Evolutionary conservation across 2,888 invertebrate genomes (phyloP).

Genomic region (Cosmopolites sordidus): DNA sequence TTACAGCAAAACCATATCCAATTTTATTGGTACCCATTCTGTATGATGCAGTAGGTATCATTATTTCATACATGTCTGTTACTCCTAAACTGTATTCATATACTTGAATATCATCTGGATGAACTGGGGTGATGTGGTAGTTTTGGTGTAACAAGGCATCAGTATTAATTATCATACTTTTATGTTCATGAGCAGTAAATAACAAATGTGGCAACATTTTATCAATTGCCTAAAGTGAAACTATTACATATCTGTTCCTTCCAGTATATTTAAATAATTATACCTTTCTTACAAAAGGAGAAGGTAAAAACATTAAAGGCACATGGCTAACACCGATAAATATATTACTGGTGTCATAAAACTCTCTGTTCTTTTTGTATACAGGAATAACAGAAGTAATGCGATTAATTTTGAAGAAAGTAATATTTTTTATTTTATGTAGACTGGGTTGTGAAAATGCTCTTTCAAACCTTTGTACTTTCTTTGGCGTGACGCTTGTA

Average conservation of each 20-base stretch:
- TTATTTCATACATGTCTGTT: conserved; percentile 64
- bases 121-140: conserved; percentile 40
- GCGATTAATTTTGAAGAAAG: conserved; percentile 72
- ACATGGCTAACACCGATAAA: conserved; percentile 72
- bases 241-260: neutral
- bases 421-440: conserved; percentile 57
- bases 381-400: conserved; percentile 62
- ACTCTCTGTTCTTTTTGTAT: conserved; percentile 48
- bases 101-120: conserved; percentile 43
- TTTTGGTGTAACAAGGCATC: conserved; percentile 40
- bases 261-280: neutral
- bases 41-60: conserved; percentile 93
- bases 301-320: conserved; percentile 58
- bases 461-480: conserved; percentile 67
- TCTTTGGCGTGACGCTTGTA: conserved; percentile 63
- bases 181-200: conserved; percentile 67
- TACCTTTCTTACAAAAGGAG: conserved; percentile 53
- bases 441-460: conserved; percentile 69
- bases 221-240: conserved; percentile 53
- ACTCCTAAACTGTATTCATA: conserved; percentile 49
- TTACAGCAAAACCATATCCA: conserved; percentile 79
- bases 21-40: conserved; percentile 87
- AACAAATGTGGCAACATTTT: conserved; percentile 65
- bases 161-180: conserved; percentile 57
- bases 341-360: conserved; percentile 48